These are phyloP conservation scores for Paguma larvata DNA, from an alignment of 2,797 vertebrate genomes.

Conservation along the genomic window DNA sequence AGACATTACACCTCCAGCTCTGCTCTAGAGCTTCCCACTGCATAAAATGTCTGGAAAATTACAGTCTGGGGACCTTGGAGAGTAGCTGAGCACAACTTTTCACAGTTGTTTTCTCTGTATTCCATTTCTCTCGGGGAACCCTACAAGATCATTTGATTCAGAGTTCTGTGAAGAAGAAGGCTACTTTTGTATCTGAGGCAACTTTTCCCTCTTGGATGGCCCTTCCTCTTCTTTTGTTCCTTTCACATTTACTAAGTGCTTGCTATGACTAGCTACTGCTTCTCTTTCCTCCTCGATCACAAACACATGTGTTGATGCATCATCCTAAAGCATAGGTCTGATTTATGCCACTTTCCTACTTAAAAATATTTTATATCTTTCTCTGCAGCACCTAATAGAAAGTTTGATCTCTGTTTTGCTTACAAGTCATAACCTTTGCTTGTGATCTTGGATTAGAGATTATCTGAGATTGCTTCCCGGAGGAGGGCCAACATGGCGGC, in stretches of 20 bases:
- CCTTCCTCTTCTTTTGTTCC: not conserved
- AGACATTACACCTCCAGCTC: slow-evolving; percentile 29
- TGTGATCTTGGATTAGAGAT: not conserved
- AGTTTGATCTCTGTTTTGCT: not conserved
- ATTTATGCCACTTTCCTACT: not conserved
- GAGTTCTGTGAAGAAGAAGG: not conserved
- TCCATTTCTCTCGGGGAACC: not conserved
- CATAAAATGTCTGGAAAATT: slow-evolving; percentile 19
- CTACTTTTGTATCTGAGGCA: not conserved
- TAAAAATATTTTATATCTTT: not conserved
- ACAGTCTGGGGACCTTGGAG: not conserved
- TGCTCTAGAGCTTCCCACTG: not conserved
- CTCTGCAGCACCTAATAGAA: not conserved
- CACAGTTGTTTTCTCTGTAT: not conserved
- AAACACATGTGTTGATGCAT: not conserved
- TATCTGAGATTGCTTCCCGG: not conserved
- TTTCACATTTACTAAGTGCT: not conserved
- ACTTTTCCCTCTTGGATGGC: not conserved
- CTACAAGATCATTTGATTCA: not conserved
- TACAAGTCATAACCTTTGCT: not conserved
- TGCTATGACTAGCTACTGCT: not conserved
- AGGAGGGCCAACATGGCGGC: no score
- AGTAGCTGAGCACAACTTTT: not conserved
- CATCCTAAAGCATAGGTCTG: not conserved
- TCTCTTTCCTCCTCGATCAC: not conserved